Percentiles rank a stretch among this genome's conserved stretches.
Evolutionary conservation across 2,888 invertebrate genomes (phyloP).

Genomic region (Drosophila niveifrons): DNA sequence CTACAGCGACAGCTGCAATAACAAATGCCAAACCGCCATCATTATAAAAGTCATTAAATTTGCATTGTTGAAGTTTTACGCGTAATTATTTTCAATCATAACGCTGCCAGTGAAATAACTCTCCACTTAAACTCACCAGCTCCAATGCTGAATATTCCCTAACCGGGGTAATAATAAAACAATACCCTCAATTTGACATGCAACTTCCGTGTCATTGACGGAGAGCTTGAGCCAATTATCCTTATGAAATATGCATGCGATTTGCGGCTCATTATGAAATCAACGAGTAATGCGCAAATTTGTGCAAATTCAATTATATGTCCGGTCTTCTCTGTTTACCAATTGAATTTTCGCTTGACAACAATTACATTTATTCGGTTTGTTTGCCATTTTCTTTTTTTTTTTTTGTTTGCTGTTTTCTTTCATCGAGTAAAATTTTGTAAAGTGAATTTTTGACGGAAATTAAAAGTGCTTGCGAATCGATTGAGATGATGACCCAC

Average conservation of each 20-base stretch:
- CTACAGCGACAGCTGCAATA: conserved; percentile 13
- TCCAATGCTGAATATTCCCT: neutral
- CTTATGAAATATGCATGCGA: conserved; percentile 46
- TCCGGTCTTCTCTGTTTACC: conserved; percentile 2
- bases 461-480: conserved; percentile 32
- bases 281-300: conserved; percentile 24
- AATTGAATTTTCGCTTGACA: conserved; percentile 5
- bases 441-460: conserved; percentile 23
- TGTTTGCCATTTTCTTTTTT: neutral
- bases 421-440: conserved; percentile 6
- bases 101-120: conserved; percentile 2
- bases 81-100: conserved; percentile 54
- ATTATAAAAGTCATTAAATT: conserved; percentile 48
- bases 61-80: conserved; percentile 52
- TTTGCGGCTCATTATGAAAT: conserved; percentile 32
- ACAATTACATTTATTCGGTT: conserved; percentile 13
- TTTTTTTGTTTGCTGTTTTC: conserved; percentile 11
- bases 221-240: conserved; percentile 37
- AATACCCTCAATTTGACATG: conserved; percentile 43
- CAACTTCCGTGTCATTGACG: conserved; percentile 14
- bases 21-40: conserved; percentile 16
- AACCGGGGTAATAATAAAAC: conserved; percentile 16
- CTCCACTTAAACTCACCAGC: neutral
- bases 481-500: conserved; percentile 14
- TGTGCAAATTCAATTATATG: conserved; percentile 31